Evolutionary conservation across 2,888 invertebrate genomes (phyloP), one percentile per base, ranked within the genome.

Genomic region (Petrolisthes cinctipes): DNA sequence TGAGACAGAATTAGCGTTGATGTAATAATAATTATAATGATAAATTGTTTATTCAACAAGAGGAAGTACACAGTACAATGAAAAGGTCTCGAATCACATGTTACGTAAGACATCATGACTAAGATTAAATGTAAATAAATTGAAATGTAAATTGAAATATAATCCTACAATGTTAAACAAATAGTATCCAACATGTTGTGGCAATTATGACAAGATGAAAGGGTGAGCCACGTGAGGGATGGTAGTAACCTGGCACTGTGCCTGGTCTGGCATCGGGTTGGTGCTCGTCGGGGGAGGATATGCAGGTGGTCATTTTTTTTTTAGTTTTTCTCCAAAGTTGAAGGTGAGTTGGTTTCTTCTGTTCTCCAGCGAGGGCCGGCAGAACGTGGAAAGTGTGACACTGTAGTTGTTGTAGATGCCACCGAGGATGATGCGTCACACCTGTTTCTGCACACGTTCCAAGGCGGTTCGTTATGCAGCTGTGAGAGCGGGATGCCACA

Each of bases 401-500:
- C 37, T 76, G 76, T 76, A 76, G 23, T 37, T 76, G 76, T 81
- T 81, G 81, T 14, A 6, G 61, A 4, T 5, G 81, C 56, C 56
- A 17, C 81, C 56, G 14, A 81, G 6, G 20, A 81, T 61, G 20
- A 53, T 53, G 81, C 81, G 81, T 54, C 81, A 81, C 54, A 54
- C 81, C 6, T 56, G 76, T 20, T 76, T 76, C 37, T 76, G 76
- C 76, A 76, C 76, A 5, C 23, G 76, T 20, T 76, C 23, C 76
- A 76, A 37, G 4, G n/a, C 76, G 4, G 6, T 76, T 9, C 9
- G 4, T 20, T 76, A 37, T 11, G 76, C 76, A 5, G 76, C 11
- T 20, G 57, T 57, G 81, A 81, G 81, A n/a, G n/a, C 56, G 9
- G 81, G 81, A 53, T 51, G 81, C 81, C 81, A 81, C 17, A 81